Evolutionary conservation across 2,113 vertebrate species (phyloP).

Genomic region (Salminus brasiliensis): DNA sequence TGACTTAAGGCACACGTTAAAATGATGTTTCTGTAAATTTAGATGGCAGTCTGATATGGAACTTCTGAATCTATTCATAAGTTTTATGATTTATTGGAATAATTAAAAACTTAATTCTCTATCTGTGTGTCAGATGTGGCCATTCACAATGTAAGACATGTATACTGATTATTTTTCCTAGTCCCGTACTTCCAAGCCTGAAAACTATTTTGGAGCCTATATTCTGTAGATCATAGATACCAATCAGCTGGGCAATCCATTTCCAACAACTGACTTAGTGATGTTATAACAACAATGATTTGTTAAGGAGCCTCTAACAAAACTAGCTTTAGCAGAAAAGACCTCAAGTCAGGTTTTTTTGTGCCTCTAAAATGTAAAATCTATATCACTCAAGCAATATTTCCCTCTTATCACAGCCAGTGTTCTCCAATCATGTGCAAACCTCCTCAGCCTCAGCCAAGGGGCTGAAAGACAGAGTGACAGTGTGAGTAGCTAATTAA

Average conservation of each 20-base stretch:
- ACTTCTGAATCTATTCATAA: no score
- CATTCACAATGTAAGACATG: no score
- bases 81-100: no score
- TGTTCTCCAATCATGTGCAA: slow-evolving; percentile 48
- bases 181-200: not conserved
- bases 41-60: no score
- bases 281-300: not conserved
- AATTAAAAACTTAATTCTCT: no score
- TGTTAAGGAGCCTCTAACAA: not conserved
- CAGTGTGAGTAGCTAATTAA: slow-evolving; percentile 75
- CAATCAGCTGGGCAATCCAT: not conserved
- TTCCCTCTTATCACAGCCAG: slow-evolving; percentile 43
- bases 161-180: no score
- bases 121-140: no score
- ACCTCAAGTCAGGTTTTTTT: not conserved
- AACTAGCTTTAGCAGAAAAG: not conserved
- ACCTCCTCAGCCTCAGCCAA: slow-evolving; percentile 62
- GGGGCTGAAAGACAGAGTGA: slow-evolving; percentile 73
- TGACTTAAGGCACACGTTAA: no score
- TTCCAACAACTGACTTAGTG: not conserved
- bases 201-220: not conserved
- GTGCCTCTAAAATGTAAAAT: not conserved
- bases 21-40: no score
- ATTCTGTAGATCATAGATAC: not conserved
- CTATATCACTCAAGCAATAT: slow-evolving; percentile 71